These are phyloP conservation scores for Dynastes tityus DNA, from an alignment of 2,888 invertebrate species.

Conservation along the genomic window DNA sequence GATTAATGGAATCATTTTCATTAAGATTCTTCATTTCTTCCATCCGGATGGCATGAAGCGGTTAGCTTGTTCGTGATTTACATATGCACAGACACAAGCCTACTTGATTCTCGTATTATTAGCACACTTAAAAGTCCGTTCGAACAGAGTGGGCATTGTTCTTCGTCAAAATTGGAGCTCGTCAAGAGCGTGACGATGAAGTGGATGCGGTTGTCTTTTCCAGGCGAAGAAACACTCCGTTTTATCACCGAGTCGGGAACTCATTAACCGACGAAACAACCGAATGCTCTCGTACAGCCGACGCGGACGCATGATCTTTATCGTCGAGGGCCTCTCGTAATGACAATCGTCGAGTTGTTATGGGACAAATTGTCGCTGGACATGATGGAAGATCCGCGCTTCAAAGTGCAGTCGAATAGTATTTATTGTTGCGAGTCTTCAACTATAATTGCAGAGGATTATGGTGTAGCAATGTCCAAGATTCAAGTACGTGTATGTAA, in stretches of 20 bases:
- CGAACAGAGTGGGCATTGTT: slow-evolving; percentile 37
- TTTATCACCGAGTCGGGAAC: slow-evolving; percentile 26
- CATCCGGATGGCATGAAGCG: not conserved
- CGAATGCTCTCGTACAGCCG: not conserved
- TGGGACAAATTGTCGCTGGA: too few relatives aligned
- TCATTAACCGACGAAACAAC: slow-evolving; percentile 26
- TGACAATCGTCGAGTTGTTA: too few relatives aligned
- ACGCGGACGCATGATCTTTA: not conserved
- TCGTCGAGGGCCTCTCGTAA: too few relatives aligned
- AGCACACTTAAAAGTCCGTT: slow-evolving; percentile 13
- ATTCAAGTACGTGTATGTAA: too few relatives aligned
- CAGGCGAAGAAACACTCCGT: slow-evolving; percentile 23
- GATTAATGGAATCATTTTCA: slow-evolving; percentile 13
- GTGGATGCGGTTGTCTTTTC: slow-evolving; percentile 25
- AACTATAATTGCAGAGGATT: too few relatives aligned
- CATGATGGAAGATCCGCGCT: too few relatives aligned
- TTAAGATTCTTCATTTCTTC: not conserved
- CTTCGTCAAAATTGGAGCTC: slow-evolving; percentile 31
- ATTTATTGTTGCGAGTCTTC: too few relatives aligned
- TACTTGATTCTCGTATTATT: not conserved
- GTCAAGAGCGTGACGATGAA: slow-evolving; percentile 22
- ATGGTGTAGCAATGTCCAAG: too few relatives aligned
- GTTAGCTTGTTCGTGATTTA: not conserved
- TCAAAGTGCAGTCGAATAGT: too few relatives aligned
- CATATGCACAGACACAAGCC: not conserved